Conservation (phyloP, 2,797 vertebrate species). For the Smutsia temminckii region DNA sequence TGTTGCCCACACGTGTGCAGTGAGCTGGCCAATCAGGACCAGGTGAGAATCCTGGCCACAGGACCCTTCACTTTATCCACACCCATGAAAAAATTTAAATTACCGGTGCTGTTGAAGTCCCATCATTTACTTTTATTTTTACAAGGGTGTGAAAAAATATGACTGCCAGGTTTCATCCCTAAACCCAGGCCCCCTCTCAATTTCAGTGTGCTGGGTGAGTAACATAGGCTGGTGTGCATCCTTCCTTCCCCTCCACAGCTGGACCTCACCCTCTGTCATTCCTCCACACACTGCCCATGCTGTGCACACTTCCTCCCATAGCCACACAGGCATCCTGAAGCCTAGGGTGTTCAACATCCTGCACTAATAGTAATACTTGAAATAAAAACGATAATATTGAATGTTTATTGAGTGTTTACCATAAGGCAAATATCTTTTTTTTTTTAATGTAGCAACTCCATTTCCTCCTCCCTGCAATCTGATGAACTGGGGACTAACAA, state of each 20-base stretch:
- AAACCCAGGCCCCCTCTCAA: not conserved
- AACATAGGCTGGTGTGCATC: rapidly evolving
- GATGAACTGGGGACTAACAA: not conserved
- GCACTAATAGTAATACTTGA: not conserved
- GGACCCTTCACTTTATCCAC: too few species aligned
- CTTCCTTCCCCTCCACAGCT: not conserved
- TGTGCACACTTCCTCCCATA: rapidly evolving
- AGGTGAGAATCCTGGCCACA: too few species aligned
- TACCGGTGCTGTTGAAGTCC: not conserved
- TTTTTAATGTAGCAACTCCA: not conserved
- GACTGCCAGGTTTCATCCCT: not conserved
- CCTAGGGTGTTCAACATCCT: too few species aligned
- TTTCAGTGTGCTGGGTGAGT: not conserved
- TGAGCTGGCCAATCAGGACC: too few species aligned
- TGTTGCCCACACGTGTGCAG: too few species aligned
- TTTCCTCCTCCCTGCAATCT: not conserved
- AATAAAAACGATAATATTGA: not conserved
- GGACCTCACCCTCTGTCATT: not conserved
- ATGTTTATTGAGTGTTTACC: too few species aligned
- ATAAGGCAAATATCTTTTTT: not conserved
- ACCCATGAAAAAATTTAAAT: too few species aligned
- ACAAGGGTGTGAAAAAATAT: not conserved
- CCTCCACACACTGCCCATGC: rapidly evolving
- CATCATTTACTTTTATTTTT: not conserved
- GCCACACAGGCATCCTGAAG: not conserved